Percentiles rank a stretch among this genome's conserved stretches.
phyloP scores from a whole-genome alignment of 2,888 invertebrate species.

The Lomographa bimaculata region DNA sequence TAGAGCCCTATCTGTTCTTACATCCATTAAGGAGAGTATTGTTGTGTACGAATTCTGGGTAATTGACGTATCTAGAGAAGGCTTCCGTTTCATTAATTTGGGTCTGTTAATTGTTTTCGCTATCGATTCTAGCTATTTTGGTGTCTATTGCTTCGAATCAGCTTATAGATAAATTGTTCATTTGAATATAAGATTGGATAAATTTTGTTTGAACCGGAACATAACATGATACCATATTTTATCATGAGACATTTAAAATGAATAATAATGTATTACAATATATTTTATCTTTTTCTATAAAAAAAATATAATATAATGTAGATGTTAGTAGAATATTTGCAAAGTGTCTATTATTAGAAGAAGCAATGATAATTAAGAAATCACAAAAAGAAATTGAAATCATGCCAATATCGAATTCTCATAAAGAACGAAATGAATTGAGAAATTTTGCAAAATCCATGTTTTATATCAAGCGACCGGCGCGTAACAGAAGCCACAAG shows the following conservation, averaged over 20 bases:
- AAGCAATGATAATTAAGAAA: no score
- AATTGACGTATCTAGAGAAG: slow-evolving; percentile 68
- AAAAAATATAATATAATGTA: no score
- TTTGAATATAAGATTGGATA: no score
- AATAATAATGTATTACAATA: no score
- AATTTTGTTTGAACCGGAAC: no score
- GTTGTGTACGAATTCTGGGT: slow-evolving; percentile 63
- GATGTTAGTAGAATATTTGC: no score
- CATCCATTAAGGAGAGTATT: slow-evolving; percentile 70
- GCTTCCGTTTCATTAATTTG: slow-evolving; percentile 60
- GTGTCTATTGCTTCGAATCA: slow-evolving; percentile 10
- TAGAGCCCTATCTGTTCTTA: slow-evolving; percentile 72
- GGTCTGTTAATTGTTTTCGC: slow-evolving; percentile 48
- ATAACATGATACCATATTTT: no score
- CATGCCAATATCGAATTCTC: slow-evolving; percentile 15
- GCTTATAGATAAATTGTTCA: slow-evolving; percentile 12
- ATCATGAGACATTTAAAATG: no score
- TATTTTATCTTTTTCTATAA: no score
- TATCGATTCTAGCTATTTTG: slow-evolving; percentile 45
- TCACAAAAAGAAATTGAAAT: slow-evolving; percentile 8
- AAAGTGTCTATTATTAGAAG: no score
- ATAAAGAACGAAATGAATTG: slow-evolving; percentile 12
- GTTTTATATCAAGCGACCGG: neutral
- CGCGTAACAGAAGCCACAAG: slow-evolving; percentile 14
- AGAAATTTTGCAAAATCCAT: slow-evolving; percentile 5